These are phyloP conservation scores for Vireo altiloquus DNA, from an alignment of 2,113 vertebrate species.

Conservation along the genomic window DNA sequence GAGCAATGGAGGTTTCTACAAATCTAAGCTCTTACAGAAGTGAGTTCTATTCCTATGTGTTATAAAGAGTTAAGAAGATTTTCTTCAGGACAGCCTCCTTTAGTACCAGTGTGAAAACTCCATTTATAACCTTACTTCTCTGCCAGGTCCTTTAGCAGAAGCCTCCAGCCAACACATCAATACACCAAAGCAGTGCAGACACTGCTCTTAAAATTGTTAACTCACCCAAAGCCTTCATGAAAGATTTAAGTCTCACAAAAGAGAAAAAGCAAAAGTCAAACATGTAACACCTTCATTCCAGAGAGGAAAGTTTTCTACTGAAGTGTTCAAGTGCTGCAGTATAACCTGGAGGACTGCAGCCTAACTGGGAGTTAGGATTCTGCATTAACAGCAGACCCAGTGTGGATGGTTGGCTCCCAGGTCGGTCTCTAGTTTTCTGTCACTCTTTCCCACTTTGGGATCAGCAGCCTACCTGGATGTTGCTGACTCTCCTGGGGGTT, in stretches of 20 bases:
- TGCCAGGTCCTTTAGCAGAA: not conserved
- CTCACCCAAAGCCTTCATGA: not conserved
- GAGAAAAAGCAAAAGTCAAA: not conserved
- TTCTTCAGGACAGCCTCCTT: not conserved
- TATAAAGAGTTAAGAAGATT: not conserved
- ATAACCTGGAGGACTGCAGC: not conserved
- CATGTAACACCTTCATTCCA: not conserved
- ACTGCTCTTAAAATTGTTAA: not conserved
- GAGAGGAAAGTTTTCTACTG: not conserved
- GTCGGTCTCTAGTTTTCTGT: not conserved
- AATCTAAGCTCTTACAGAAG: not conserved
- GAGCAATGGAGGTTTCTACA: not conserved
- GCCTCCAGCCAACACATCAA: not conserved
- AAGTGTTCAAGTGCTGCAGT: not conserved
- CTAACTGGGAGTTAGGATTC: not conserved
- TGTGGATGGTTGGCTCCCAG: not conserved
- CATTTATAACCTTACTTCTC: not conserved
- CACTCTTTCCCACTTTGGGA: not conserved
- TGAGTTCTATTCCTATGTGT: not conserved
- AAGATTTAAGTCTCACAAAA: not conserved
- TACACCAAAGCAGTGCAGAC: not conserved
- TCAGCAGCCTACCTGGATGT: conserved; percentile 32
- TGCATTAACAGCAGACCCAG: not conserved
- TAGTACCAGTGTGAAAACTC: not conserved
- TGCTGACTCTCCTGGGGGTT: not conserved